These are phyloP conservation scores for Andrena chrysosceles DNA, from an alignment of 2,888 invertebrate species.

Conservation along the genomic window DNA sequence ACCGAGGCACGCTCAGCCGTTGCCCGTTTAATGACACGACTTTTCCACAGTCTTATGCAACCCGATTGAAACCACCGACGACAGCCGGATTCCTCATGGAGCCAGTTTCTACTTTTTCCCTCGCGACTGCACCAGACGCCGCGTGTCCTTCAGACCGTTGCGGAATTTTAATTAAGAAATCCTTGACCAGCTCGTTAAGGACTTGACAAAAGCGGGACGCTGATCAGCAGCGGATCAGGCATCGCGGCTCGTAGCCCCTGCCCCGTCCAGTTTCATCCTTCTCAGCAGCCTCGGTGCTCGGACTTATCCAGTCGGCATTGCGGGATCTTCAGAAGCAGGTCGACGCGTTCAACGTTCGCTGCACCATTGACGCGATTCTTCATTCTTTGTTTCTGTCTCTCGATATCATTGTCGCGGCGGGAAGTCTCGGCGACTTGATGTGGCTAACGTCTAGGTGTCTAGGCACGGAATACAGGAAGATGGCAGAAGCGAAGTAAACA, in stretches of 20 bases:
- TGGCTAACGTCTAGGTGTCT: constrained; percentile 71
- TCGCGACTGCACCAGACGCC: background rate
- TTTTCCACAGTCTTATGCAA: background rate
- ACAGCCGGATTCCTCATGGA: background rate
- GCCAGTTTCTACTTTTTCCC: background rate
- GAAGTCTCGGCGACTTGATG: constrained; percentile 51
- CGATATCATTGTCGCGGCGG: constrained; percentile 44
- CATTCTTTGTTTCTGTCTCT: constrained; percentile 43
- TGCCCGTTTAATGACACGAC: background rate
- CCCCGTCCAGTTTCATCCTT: background rate
- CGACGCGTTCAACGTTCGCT: background rate
- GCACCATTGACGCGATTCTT: background rate
- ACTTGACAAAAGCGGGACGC: background rate
- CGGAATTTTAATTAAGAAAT: constrained; percentile 30
- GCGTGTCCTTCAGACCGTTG: constrained; percentile 17
- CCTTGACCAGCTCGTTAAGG: constrained; percentile 5
- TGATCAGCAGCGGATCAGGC: background rate
- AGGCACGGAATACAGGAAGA: constrained; percentile 57
- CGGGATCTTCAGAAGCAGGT: background rate
- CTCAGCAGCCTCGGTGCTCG: background rate
- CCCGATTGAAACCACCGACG: background rate
- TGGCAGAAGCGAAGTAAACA: constrained; percentile 59
- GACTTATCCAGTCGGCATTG: background rate
- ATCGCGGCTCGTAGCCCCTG: background rate
- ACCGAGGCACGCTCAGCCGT: background rate